These are phyloP conservation scores for Amniataba percoides DNA, from an alignment of 2,797 vertebrate genomes.

Conservation along the genomic window DNA sequence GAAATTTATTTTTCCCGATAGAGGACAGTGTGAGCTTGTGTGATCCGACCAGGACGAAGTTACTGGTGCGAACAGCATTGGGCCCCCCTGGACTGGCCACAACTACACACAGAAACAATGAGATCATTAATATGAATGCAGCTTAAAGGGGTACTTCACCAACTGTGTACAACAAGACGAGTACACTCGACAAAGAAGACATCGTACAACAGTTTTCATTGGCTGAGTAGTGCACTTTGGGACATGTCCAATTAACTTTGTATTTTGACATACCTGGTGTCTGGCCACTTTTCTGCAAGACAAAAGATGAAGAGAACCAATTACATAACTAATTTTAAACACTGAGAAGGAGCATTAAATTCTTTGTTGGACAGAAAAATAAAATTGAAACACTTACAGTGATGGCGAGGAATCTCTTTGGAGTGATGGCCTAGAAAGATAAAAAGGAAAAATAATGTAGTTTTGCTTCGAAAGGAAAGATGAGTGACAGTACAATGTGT, in stretches of 20 bases:
- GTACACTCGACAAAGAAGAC: neutral
- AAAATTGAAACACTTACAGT: constrained; percentile 86
- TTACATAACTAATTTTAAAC: neutral
- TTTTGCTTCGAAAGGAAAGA: neutral
- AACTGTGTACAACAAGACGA: neutral
- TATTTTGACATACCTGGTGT: constrained; percentile 89
- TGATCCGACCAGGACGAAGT: constrained; percentile 92
- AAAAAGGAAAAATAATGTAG: constrained; percentile 4
- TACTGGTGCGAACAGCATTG: constrained; percentile 92
- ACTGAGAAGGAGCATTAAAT: too few relatives aligned
- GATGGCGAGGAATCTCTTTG: constrained; percentile 94
- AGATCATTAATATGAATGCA: neutral
- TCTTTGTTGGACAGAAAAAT: neutral
- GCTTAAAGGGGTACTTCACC: neutral
- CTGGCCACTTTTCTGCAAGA: constrained; percentile 90
- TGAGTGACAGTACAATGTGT: neutral
- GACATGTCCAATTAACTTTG: neutral
- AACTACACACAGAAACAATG: constrained; percentile 75
- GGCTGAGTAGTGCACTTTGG: too few relatives aligned
- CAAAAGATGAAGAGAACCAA: constrained; percentile 4
- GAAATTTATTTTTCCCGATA: constrained; percentile 90
- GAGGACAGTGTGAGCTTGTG: constrained; percentile 91
- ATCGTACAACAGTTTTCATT: too few relatives aligned
- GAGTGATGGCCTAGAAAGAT: constrained; percentile 91
- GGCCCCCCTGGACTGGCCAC: constrained; percentile 94